Base-by-base conservation (phyloP, 2,888 invertebrate genomes). In the Apamea epomidion region DNA sequence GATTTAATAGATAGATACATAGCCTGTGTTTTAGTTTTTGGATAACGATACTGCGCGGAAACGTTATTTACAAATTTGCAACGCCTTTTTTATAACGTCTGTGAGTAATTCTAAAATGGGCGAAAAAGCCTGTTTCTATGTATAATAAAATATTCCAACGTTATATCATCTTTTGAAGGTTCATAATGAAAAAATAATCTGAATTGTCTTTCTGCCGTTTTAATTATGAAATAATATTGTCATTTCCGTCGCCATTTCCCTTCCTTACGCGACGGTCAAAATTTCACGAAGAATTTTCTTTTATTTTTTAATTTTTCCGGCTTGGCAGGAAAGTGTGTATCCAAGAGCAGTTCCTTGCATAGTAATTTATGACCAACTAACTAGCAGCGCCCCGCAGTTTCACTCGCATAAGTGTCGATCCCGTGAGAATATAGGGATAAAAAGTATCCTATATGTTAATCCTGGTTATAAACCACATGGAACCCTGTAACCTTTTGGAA, bases 61-160 rank as follows among this genome's bases (percentile, higher is more conserved):
- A 82, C 65, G 69, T 76, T 81, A 79, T 87, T 88, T 74, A 70
- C 65, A 42, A 86, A 88, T 88, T 88, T 68, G 84, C 45, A 78
- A 84, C 87, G 89, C 79, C 45, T 81, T 86, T 87, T 88, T 88
- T 84, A 64, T 79, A 64, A 64, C 25, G 51, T 67, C 74, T 75
- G 25, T 77, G 68, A 78, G 75, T 84, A 72, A 87, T 78, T 80
- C 54, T 32, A 32, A 78, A 79, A 81, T 80, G 62, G 62, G 10
- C 45, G 58, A 58, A 80, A 75, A 67, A 70, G 32, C 58, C 10
- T 42, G 65, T 72, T 37, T 71, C 18, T 68, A n/a, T 7, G 48
- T 70, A 48, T 16, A 48, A 48, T 67, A 14, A 67, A 67, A 74
- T 73, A 87, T 64, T 74, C 64, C 29, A 21, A 12, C 5, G 7